Base-by-base conservation (phyloP, 2,113 vertebrate genomes). In the Rhodinocichla rosea region DNA sequence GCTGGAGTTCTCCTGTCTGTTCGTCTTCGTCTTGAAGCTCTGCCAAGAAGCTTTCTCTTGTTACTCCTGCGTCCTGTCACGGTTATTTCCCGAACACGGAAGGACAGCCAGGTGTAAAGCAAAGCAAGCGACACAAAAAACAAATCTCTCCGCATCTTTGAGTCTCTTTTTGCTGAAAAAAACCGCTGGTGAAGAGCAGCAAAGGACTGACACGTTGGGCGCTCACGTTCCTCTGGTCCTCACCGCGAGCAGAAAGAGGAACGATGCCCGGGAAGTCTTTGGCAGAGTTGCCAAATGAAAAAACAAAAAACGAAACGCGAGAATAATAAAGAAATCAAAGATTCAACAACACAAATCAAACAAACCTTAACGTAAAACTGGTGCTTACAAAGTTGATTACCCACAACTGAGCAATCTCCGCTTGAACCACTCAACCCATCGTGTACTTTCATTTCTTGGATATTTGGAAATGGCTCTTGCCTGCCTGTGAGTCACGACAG, bases 1-100 rank as follows among this genome's bases (percentile, higher is more conserved):
- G 96, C 92, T 93, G 86, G 95, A 93, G 89, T 55, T 88, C 90
- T 97, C 98, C 95, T 96, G 83, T 98, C 89, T 94, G 98, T 98
- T 92, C 92, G 96, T 98, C 98, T 97, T 95, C 80, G 98, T 98
- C 97, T 97, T 78, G 91, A 98, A 98, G 97, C 97, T 98, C 98
- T 97, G 96, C 98, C 97, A 95, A 97, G 97, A 97, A 95, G 94
- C 93, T 97, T 97, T 96, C 96, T 98, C 90, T 97, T 91, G 96
- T 96, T 96, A 94, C 95, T 93, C 97, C 97, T 88, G 97, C 39
- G 94, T 95, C 97, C 98, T 95, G 94, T 89, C 92, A 14, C 68
- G 94, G 96, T 95, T 94, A 86, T 96, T 95, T 89, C 95, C 95
- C 57, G 95, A 97, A 90, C 81, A 90, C 35, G 13, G 93, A 95